phyloP scores from a whole-genome alignment of 2,888 invertebrate species.

The Octodonta nipae region DNA sequence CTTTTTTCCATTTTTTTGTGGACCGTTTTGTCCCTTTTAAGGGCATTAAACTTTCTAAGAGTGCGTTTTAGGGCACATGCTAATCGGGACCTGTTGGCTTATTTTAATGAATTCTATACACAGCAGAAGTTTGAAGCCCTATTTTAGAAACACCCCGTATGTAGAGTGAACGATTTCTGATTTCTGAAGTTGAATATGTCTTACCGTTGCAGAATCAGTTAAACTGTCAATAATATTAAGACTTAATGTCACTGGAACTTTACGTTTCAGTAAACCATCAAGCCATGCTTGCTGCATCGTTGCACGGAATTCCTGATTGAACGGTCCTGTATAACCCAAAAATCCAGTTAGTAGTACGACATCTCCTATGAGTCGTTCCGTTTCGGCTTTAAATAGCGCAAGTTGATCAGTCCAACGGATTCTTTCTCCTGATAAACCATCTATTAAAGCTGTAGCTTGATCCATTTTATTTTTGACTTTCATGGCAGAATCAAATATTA shows the following conservation, averaged over 20 bases:
- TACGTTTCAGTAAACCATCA: conserved; percentile 48
- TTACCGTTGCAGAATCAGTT: conserved; percentile 66
- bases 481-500: conserved; percentile 65
- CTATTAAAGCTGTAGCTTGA: conserved; percentile 73
- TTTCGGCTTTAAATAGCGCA: conserved; percentile 68
- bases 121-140: too few species aligned
- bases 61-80: too few species aligned
- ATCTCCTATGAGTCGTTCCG: conserved; percentile 71
- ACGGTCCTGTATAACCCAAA: conserved; percentile 77
- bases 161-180: too few species aligned
- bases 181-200: too few species aligned
- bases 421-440: conserved; percentile 73
- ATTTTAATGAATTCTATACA: too few species aligned
- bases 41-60: too few species aligned
- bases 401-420: conserved; percentile 80
- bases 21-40: too few species aligned
- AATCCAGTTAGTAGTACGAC: conserved; percentile 69
- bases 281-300: conserved; percentile 55
- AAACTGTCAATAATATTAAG: conserved; percentile 64
- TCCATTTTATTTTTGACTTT: conserved; percentile 78
- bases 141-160: too few species aligned
- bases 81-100: too few species aligned
- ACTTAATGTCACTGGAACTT: conserved; percentile 67
- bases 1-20: too few species aligned
- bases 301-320: conserved; percentile 74